Conservation (phyloP, 2,113 vertebrate species). For the Egretta garzetta region DNA sequence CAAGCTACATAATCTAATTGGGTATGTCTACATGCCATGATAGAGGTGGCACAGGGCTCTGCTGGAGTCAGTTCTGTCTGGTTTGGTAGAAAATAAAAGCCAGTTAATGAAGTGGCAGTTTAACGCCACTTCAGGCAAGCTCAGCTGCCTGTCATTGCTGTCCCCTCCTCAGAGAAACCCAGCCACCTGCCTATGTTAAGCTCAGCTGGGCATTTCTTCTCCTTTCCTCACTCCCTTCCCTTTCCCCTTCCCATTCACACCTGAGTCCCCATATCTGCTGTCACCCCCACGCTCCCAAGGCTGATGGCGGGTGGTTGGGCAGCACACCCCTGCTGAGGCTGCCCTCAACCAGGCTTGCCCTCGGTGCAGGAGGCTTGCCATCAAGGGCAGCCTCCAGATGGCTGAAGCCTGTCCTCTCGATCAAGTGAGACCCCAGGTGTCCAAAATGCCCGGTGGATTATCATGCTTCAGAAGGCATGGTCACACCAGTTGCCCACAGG, state of each 20-base stretch:
- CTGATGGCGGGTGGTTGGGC: neutral
- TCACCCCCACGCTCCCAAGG: neutral
- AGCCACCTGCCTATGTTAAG: neutral
- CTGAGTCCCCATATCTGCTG: neutral
- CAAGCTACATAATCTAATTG: neutral
- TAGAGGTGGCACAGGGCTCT: neutral
- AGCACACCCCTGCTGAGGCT: neutral
- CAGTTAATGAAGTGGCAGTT: neutral
- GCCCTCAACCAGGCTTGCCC: no score
- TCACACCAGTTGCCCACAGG: neutral
- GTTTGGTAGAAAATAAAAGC: neutral
- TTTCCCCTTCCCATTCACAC: neutral
- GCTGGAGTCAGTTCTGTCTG: neutral
- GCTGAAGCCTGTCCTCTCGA: neutral
- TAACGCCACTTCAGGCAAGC: neutral
- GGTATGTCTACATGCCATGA: neutral
- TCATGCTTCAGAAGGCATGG: neutral
- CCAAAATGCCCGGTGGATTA: neutral
- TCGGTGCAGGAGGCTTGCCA: accelerated
- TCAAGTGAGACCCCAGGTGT: no score
- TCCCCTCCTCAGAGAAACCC: no score
- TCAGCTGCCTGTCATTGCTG: neutral
- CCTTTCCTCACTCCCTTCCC: neutral
- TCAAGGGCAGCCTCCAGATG: neutral
- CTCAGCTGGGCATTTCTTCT: neutral